A percentile compares a stretch with the other conserved stretches of the same genome.
phyloP scores from a whole-genome alignment of 2,797 vertebrate species.

The Oreortyx pictus region DNA sequence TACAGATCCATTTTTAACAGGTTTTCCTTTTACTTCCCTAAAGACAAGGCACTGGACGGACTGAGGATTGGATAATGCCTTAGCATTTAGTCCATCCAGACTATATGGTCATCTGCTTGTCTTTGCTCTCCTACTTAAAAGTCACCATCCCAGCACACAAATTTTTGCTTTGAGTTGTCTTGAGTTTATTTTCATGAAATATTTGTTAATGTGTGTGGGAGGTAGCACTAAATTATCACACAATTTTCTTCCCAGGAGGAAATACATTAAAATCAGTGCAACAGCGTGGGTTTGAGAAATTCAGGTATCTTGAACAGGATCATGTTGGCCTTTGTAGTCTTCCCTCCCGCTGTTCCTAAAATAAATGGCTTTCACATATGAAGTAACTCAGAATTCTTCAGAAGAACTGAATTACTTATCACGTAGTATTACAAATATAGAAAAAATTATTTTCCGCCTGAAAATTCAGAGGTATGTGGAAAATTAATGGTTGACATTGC shows the following conservation, averaged over 20 bases:
- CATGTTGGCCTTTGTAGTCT: constrained; percentile 7
- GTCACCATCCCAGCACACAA: background rate
- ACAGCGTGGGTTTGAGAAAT: background rate
- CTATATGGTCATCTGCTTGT: background rate
- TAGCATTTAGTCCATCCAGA: background rate
- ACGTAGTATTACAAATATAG: constrained; percentile 17
- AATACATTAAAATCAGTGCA: background rate
- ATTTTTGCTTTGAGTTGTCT: background rate
- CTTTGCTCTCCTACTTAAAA: background rate
- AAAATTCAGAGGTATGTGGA: background rate
- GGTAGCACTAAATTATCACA: background rate
- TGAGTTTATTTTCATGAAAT: background rate
- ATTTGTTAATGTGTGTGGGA: background rate
- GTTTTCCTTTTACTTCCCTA: background rate
- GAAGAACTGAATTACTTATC: constrained; percentile 12
- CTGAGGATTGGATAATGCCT: background rate
- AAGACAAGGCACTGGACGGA: background rate
- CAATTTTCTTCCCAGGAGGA: constrained; percentile 8
- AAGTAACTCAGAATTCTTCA: constrained; percentile 9
- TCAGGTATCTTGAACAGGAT: background rate
- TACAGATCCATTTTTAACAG: background rate
- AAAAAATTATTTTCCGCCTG: background rate
- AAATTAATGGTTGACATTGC: background rate
- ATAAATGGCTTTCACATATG: background rate
- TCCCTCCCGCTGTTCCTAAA: background rate